Evolutionary conservation across 1,140 invertebrate genomes (phyloP).

Genomic region (Brachionus calyciflorus): DNA sequence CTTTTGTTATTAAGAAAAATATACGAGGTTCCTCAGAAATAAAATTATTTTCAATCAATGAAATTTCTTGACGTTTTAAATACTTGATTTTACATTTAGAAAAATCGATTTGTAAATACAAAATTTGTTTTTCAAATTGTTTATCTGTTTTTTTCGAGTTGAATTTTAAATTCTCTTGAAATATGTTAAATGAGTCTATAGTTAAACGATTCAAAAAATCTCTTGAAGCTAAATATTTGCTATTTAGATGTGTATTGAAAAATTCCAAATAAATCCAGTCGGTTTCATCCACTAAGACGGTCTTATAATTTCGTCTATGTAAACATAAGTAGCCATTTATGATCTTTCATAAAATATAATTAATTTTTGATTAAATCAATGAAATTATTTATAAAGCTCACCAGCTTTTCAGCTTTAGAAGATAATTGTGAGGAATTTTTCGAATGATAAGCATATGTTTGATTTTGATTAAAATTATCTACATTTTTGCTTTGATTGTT

Average conservation of each 20-base stretch:
- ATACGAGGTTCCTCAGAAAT: not conserved
- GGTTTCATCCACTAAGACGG: conserved; percentile 22
- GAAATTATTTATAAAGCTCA: not conserved
- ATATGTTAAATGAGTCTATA: not conserved
- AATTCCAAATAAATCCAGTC: conserved; percentile 37
- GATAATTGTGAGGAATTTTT: not conserved
- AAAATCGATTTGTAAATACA: conserved; percentile 18
- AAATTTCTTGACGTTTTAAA: not conserved
- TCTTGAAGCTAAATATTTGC: not conserved
- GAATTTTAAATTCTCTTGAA: not conserved
- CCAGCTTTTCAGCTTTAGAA: not conserved
- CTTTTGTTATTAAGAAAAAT: conserved; percentile 27
- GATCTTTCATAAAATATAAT: not conserved
- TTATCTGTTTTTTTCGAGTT: not conserved
- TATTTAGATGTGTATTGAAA: not conserved
- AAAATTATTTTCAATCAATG: not conserved
- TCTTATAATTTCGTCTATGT: conserved; percentile 40
- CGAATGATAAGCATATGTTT: not conserved
- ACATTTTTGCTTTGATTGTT: not conserved
- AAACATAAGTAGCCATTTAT: conserved; percentile 15
- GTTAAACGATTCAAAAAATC: not conserved
- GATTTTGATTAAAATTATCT: not conserved
- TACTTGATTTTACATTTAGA: not conserved
- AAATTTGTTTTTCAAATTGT: not conserved
- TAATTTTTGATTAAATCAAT: not conserved